Conservation (phyloP, 2,113 vertebrate genomes). For the Solenodon paradoxus region DNA sequence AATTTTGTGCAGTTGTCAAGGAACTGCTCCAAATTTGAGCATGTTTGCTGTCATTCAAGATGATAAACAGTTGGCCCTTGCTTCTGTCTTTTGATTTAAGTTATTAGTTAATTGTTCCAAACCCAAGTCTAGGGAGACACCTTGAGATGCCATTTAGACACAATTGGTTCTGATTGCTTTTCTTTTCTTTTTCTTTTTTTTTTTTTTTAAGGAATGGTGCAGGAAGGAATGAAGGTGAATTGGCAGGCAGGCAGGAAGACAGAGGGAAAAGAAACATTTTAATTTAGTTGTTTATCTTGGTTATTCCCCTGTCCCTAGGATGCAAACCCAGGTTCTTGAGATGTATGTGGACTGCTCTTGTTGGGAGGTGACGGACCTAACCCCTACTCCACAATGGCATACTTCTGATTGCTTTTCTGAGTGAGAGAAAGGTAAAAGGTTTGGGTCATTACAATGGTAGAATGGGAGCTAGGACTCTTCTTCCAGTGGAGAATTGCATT, state of each 20-base stretch:
- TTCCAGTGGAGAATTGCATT: neutral
- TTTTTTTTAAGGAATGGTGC: too few relatives aligned
- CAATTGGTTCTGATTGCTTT: neutral
- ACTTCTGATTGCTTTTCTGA: neutral
- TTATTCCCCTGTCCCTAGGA: too few relatives aligned
- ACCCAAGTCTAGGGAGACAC: neutral
- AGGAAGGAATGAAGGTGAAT: too few relatives aligned
- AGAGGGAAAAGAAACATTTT: too few relatives aligned
- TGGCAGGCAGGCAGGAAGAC: too few relatives aligned
- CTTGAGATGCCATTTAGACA: neutral
- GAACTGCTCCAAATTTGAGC: neutral
- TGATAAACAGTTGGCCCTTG: neutral
- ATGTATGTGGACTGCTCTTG: too few relatives aligned
- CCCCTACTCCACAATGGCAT: too few relatives aligned
- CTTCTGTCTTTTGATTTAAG: neutral
- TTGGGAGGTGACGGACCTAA: too few relatives aligned
- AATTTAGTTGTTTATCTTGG: too few relatives aligned
- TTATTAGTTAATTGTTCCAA: neutral
- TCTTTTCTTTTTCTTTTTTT: too few relatives aligned
- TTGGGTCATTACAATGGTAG: neutral
- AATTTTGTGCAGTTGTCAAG: neutral
- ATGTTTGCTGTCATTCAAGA: neutral
- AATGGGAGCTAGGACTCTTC: neutral
- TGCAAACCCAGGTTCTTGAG: too few relatives aligned
- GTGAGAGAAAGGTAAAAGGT: neutral